Conservation (phyloP, 2,113 vertebrate genomes). For the Tragelaphus scriptus region DNA sequence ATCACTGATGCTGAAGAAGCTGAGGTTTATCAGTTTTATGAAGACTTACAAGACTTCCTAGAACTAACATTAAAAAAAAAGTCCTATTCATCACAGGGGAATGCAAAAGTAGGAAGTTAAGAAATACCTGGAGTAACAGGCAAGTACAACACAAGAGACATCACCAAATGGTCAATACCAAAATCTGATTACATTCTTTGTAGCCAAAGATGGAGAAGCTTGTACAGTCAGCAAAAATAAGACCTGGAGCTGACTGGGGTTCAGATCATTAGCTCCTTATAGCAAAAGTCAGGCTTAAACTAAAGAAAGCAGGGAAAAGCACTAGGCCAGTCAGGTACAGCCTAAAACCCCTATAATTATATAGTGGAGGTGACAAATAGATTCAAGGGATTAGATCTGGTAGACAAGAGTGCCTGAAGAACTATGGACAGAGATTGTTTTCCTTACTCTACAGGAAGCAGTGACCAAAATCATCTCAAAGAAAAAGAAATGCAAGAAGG, state of each 20-base stretch:
- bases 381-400: background rate
- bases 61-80: background rate
- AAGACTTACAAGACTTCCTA: background rate
- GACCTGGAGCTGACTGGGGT: background rate
- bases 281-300: background rate
- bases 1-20: background rate
- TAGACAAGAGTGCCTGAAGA: background rate
- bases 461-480: background rate
- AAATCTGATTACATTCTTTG: background rate
- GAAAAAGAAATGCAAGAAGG: background rate
- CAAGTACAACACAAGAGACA: background rate
- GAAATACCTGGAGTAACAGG: background rate
- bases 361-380: background rate
- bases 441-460: background rate
- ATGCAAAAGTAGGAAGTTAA: background rate
- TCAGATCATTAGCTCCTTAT: background rate
- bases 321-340: background rate
- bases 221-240: background rate
- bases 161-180: background rate
- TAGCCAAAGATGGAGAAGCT: background rate
- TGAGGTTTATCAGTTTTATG: background rate
- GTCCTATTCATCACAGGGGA: background rate
- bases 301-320: background rate
- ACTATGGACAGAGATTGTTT: background rate
- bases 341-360: background rate